Percentiles rank a stretch among this genome's conserved stretches.
Evolutionary conservation across 2,113 vertebrate genomes (phyloP).

Genomic region (Saimiri boliviensis): DNA sequence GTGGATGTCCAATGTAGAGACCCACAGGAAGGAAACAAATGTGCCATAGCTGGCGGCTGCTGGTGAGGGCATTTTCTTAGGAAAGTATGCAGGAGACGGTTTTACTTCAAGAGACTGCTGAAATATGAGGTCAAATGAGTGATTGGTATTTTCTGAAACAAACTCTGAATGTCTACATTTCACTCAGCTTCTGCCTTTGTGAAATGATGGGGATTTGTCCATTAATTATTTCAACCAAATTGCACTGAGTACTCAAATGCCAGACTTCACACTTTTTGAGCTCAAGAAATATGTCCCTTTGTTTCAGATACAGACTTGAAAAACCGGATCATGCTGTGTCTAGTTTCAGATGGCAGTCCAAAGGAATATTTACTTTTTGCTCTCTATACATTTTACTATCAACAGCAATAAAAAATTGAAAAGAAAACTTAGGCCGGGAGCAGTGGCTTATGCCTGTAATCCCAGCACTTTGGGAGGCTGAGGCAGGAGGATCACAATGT

Average conservation of each 20-base stretch:
- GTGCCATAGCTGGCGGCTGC: accelerated
- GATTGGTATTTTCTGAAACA: neutral
- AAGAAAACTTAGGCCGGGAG: too few relatives aligned
- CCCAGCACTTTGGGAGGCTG: too few relatives aligned
- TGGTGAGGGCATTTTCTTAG: accelerated
- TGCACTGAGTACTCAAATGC: neutral
- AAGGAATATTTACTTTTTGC: neutral
- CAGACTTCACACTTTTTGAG: neutral
- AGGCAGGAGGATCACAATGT: too few relatives aligned
- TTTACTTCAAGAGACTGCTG: neutral
- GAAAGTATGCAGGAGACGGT: neutral
- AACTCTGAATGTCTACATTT: neutral
- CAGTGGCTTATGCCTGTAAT: too few relatives aligned
- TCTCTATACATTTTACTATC: neutral
- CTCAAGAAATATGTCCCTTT: neutral
- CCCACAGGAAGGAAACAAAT: neutral
- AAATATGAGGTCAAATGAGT: neutral
- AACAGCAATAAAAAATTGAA: neutral
- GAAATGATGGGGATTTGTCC: neutral
- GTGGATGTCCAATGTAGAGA: neutral
- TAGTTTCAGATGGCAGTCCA: neutral
- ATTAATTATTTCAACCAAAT: neutral
- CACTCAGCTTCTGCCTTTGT: neutral
- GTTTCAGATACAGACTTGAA: neutral
- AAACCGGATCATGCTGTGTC: neutral